These are phyloP conservation scores for Clarias laeviceps DNA, from an alignment of 2,797 vertebrate genomes.

Conservation along the genomic window DNA sequence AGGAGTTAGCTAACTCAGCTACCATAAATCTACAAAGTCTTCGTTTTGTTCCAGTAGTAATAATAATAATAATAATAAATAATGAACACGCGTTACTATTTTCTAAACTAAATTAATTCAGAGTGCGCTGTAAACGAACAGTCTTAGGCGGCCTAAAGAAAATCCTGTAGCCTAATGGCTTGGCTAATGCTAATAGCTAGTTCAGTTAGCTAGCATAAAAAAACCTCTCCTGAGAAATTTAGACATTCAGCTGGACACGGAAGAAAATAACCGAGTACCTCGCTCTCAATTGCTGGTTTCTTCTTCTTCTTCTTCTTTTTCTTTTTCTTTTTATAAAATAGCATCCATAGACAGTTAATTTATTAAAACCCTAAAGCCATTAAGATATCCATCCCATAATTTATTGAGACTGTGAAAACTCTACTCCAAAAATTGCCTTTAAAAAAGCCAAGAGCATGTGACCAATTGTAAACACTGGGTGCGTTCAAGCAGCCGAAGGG, in stretches of 20 bases:
- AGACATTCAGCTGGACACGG: neutral
- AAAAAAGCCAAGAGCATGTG: conserved; percentile 21
- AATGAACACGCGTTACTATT: neutral
- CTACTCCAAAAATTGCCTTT: conserved; percentile 16
- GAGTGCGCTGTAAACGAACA: neutral
- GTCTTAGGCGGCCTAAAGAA: too few relatives aligned
- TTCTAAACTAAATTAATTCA: neutral
- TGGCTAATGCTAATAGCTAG: neutral
- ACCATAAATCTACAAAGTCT: neutral
- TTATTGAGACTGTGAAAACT: neutral
- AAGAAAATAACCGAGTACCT: neutral
- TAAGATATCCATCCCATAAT: conserved; percentile 13
- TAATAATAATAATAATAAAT: neutral
- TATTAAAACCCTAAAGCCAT: neutral
- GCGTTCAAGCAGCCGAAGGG: neutral
- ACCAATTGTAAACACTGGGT: conserved; percentile 32
- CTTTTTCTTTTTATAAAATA: neutral
- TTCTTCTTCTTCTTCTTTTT: neutral
- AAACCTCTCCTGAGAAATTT: neutral
- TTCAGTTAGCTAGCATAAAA: neutral
- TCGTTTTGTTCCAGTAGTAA: neutral
- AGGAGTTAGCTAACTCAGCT: neutral
- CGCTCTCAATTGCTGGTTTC: neutral
- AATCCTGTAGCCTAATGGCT: too few relatives aligned
- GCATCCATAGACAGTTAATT: neutral